A percentile compares a stretch with the other conserved stretches of the same genome.
These are phyloP conservation scores for Ganaspis sp. DNA, from an alignment of 1,140 invertebrate genomes.

Conservation along the genomic window DNA sequence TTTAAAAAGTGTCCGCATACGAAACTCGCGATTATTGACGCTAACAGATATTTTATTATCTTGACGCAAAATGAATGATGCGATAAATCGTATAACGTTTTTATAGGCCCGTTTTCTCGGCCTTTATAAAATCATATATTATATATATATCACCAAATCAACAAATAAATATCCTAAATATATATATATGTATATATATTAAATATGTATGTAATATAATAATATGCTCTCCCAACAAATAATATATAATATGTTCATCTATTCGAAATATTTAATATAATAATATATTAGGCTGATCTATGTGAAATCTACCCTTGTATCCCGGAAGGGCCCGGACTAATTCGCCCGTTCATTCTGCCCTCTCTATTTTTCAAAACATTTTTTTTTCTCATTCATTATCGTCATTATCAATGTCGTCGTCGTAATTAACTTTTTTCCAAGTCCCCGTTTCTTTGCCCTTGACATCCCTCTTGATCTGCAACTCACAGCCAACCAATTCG, in stretches of 20 bases:
- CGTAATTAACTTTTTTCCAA: slow-evolving; percentile 41
- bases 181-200: slow-evolving; percentile 67
- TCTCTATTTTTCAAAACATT: slow-evolving; percentile 51
- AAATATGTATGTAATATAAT: slow-evolving; percentile 72
- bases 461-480: slow-evolving; percentile 47
- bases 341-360: slow-evolving; percentile 48
- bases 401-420: slow-evolving; percentile 45
- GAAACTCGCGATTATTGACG: slow-evolving; percentile 7
- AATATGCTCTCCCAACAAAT: slow-evolving; percentile 74
- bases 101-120: slow-evolving; percentile 56
- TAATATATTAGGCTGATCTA: slow-evolving; percentile 70
- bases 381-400: slow-evolving; percentile 42
- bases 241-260: slow-evolving; percentile 70
- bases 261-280: slow-evolving; percentile 58
- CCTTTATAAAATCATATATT: slow-evolving; percentile 63
- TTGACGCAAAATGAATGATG: slow-evolving; percentile 19
- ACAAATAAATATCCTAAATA: slow-evolving; percentile 75
- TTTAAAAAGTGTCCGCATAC: slow-evolving; percentile 6
- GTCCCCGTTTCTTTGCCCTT: slow-evolving; percentile 42
- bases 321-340: slow-evolving; percentile 64
- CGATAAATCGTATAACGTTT: slow-evolving; percentile 53
- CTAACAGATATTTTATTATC: slow-evolving; percentile 12
- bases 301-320: slow-evolving; percentile 75
- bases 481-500: slow-evolving; percentile 68
- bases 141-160: slow-evolving; percentile 69